These are phyloP conservation scores for Geophilus truncorum DNA, from an alignment of 2,888 invertebrate genomes.

Conservation along the genomic window DNA sequence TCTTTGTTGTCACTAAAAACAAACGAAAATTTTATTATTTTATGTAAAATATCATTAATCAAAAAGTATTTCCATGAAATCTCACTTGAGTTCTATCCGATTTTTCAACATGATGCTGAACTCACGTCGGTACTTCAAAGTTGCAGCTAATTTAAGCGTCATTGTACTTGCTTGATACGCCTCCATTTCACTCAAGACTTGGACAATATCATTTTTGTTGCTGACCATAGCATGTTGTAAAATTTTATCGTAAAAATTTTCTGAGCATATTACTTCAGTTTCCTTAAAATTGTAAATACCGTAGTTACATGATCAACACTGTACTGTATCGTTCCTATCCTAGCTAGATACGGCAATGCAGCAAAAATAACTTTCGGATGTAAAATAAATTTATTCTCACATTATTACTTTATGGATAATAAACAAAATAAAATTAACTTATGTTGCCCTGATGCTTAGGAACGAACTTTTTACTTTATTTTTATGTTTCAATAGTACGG, in stretches of 20 bases:
- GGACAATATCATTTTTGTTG: neutral
- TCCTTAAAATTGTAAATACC: neutral
- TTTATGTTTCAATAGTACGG: too few species aligned
- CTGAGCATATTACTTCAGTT: neutral
- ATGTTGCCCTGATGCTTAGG: too few species aligned
- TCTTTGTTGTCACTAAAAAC: neutral
- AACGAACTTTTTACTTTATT: too few species aligned
- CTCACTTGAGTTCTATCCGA: neutral
- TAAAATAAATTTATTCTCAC: too few species aligned
- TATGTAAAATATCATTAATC: too few species aligned
- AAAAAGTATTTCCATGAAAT: too few species aligned
- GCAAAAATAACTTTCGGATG: too few species aligned
- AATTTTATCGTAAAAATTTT: neutral
- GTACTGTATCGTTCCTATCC: too few species aligned
- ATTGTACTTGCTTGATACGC: neutral
- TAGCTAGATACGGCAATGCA: too few species aligned
- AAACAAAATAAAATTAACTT: too few species aligned
- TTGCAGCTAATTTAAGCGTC: neutral
- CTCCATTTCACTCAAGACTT: neutral
- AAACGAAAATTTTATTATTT: neutral
- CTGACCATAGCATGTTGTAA: neutral
- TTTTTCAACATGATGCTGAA: neutral
- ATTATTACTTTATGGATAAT: too few species aligned
- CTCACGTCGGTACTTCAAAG: neutral
- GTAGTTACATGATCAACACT: too few species aligned